These are phyloP conservation scores for Macquaria ambigua DNA, from an alignment of 2,113 vertebrate species.

Conservation along the genomic window DNA sequence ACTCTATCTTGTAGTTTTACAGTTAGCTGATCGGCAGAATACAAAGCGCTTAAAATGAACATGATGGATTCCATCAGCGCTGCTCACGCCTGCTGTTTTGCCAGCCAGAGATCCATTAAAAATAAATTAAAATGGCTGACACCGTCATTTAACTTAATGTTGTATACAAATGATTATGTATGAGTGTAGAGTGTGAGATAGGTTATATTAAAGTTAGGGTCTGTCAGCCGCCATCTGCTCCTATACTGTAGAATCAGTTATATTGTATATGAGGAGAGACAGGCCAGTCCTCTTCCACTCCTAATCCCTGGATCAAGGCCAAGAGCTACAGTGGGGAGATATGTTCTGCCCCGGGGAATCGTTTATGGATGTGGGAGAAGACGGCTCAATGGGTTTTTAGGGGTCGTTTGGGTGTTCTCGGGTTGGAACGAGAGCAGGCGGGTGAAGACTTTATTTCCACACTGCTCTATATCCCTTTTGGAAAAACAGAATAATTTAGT, in stretches of 20 bases:
- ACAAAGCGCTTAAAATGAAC: background rate
- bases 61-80: background rate
- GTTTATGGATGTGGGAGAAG: slow-evolving; percentile 49
- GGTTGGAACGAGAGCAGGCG: slow-evolving; percentile 20
- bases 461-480: background rate
- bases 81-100: slow-evolving; percentile 31
- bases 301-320: slow-evolving; percentile 60
- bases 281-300: slow-evolving; percentile 6
- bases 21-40: slow-evolving; percentile 3
- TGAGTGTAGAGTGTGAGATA: slow-evolving; percentile 20
- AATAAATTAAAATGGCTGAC: slow-evolving; percentile 34
- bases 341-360: slow-evolving; percentile 43
- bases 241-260: background rate
- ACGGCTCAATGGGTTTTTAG: slow-evolving; percentile 35
- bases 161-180: slow-evolving; percentile 25
- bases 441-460: slow-evolving; percentile 45
- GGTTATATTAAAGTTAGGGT: slow-evolving; percentile 14
- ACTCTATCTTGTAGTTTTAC: slow-evolving; percentile 5
- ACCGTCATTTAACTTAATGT: background rate
- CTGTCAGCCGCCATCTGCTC: slow-evolving; percentile 55
- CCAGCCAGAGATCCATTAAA: slow-evolving; percentile 17
- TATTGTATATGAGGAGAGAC: slow-evolving; percentile 22
- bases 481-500: slow-evolving; percentile 3
- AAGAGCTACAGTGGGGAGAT: slow-evolving; percentile 50
- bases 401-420: slow-evolving; percentile 31